phyloP scores from a whole-genome alignment of 2,113 vertebrate species.

The Hippocampus zosterae region DNA sequence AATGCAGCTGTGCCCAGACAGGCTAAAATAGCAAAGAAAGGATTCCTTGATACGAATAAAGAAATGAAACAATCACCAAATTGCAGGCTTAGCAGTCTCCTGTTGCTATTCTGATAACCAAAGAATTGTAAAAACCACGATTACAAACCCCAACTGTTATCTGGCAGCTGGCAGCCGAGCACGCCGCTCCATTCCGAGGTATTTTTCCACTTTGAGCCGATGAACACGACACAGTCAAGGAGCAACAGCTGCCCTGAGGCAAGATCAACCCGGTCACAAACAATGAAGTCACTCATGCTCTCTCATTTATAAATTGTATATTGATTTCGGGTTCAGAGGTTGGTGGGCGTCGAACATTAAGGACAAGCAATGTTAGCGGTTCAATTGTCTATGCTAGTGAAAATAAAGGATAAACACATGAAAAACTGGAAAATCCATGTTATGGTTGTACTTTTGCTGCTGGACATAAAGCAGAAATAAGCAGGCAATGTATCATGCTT shows the following conservation, averaged over 20 bases:
- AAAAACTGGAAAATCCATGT: background rate
- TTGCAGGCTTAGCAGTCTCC: conserved; percentile 11
- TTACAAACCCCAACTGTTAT: conserved; percentile 52
- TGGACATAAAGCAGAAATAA: background rate
- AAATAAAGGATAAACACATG: background rate
- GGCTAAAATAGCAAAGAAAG: background rate
- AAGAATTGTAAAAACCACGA: conserved; percentile 38
- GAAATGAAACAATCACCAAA: conserved; percentile 10
- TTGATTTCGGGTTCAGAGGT: conserved; percentile 6
- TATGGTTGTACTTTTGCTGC: background rate
- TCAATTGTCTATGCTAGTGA: background rate
- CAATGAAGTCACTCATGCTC: conserved; percentile 14
- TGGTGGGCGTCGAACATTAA: background rate
- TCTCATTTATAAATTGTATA: conserved; percentile 1
- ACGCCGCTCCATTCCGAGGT: background rate
- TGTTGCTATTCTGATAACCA: conserved; percentile 38
- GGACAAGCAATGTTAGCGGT: background rate
- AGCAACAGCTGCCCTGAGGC: conserved; percentile 21
- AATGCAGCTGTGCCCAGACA: background rate
- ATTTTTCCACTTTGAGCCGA: conserved; percentile 45
- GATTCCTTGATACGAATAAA: background rate
- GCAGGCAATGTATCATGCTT: background rate
- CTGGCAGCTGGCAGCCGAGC: conserved; percentile 31
- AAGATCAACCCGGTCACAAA: conserved; percentile 6
- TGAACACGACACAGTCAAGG: background rate